Conservation (phyloP, 2,888 invertebrate genomes). For the Drosophila seclusa region DNA sequence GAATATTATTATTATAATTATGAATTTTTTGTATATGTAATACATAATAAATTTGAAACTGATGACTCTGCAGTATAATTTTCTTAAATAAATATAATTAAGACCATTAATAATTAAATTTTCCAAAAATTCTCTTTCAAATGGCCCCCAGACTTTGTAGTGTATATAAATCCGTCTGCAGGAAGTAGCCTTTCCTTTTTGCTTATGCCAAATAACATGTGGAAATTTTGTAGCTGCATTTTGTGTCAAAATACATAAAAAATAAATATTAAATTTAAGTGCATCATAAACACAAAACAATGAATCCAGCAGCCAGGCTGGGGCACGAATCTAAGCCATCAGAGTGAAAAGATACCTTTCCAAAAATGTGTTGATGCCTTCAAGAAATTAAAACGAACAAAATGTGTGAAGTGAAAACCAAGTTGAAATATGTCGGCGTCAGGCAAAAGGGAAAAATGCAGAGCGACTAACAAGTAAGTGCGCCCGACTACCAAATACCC, state of each 20-base stretch:
- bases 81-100: not conserved
- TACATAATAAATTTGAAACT: not conserved
- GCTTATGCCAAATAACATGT: conserved; percentile 17
- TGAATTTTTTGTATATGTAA: not conserved
- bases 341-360: conserved; percentile 24
- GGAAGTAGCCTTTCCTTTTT: not conserved
- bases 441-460: conserved; percentile 17
- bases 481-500: not conserved
- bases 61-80: not conserved
- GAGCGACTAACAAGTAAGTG: not conserved
- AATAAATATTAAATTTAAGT: conserved; percentile 83
- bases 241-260: conserved; percentile 68
- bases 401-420: conserved; percentile 9
- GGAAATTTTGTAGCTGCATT: conserved; percentile 28
- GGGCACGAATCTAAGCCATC: conserved; percentile 10
- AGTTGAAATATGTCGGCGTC: conserved; percentile 26
- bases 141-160: not conserved
- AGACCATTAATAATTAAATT: not conserved
- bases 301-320: conserved; percentile 41
- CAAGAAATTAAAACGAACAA: conserved; percentile 30
- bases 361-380: conserved; percentile 38
- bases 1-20: not conserved
- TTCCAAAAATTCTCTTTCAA: not conserved
- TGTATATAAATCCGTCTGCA: not conserved
- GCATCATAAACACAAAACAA: conserved; percentile 73